Percentiles rank a stretch among this genome's conserved stretches.
Evolutionary conservation across 2,797 vertebrate genomes (phyloP).

Genomic region (Yasuhikotakia modesta): DNA sequence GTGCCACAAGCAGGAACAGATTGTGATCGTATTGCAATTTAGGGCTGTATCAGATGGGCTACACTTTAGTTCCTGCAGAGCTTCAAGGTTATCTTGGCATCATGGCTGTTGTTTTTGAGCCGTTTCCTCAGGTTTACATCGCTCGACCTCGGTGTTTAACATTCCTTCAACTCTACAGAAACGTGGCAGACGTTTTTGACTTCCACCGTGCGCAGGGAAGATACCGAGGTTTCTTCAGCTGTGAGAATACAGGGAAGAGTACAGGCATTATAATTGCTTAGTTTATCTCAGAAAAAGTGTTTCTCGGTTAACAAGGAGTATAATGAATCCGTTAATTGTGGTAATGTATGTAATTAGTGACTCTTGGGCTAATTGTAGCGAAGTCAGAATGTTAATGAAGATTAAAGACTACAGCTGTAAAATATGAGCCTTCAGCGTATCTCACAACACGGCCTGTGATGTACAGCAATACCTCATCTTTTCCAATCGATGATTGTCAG

Average conservation of each 20-base stretch:
- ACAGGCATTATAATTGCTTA: constrained; percentile 38
- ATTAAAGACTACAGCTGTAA: constrained; percentile 43
- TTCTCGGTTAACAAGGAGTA: constrained; percentile 28
- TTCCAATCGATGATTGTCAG: constrained; percentile 13
- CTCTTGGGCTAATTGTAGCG: constrained; percentile 49
- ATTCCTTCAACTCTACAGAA: constrained; percentile 21
- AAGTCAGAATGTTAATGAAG: constrained; percentile 54
- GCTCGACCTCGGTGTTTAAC: neutral
- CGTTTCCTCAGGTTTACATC: neutral
- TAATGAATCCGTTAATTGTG: constrained; percentile 50
- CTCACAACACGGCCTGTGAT: neutral
- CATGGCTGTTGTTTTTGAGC: neutral
- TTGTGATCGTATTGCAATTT: constrained; percentile 1
- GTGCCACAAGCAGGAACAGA: neutral
- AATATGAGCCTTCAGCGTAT: constrained; percentile 8
- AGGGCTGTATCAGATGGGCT: neutral
- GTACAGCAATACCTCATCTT: neutral
- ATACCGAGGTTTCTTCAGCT: constrained; percentile 48
- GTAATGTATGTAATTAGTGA: constrained; percentile 61
- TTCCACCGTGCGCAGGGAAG: constrained; percentile 58
- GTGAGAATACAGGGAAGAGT: constrained; percentile 13
- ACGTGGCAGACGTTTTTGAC: constrained; percentile 55
- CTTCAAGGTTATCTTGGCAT: constrained; percentile 5
- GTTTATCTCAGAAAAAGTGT: constrained; percentile 39
- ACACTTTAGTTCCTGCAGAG: neutral